These are phyloP conservation scores for Heliconius erato DNA, from an alignment of 2,888 invertebrate species.

Conservation along the genomic window DNA sequence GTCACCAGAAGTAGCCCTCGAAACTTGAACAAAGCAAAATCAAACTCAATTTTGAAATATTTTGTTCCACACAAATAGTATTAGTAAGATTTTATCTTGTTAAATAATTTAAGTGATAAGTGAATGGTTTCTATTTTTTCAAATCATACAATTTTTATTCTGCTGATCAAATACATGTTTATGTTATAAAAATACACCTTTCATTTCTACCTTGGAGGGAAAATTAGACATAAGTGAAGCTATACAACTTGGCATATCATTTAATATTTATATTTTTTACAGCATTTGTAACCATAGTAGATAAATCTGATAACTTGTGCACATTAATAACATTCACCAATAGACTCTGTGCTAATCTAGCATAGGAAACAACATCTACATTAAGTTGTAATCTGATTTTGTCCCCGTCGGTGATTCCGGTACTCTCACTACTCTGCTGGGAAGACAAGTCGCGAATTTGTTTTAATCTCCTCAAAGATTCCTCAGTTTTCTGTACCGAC, in stretches of 20 bases:
- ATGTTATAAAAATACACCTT: slow-evolving; percentile 72
- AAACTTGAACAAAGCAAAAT: slow-evolving; percentile 84
- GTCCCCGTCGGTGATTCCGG: slow-evolving; percentile 94
- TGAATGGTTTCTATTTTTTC: slow-evolving; percentile 86
- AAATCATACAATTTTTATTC: slow-evolving; percentile 85
- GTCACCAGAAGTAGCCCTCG: slow-evolving; percentile 77
- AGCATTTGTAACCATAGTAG: slow-evolving; percentile 87
- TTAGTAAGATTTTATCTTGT: slow-evolving; percentile 83
- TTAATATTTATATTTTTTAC: slow-evolving; percentile 85
- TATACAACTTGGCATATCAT: slow-evolving; percentile 79
- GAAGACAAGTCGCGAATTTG: slow-evolving; percentile 89
- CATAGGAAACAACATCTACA: slow-evolving; percentile 93
- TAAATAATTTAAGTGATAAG: slow-evolving; percentile 84
- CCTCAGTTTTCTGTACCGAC: slow-evolving; percentile 98
- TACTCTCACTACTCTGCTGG: slow-evolving; percentile 79
- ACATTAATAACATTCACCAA: slow-evolving; percentile 85
- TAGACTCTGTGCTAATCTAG: slow-evolving; percentile 86
- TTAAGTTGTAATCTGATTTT: slow-evolving; percentile 96
- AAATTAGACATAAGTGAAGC: slow-evolving; percentile 53
- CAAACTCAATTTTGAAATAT: slow-evolving; percentile 89
- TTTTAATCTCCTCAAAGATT: slow-evolving; percentile 95
- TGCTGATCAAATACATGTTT: slow-evolving; percentile 86
- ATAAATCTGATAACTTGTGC: slow-evolving; percentile 86
- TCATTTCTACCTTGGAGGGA: slow-evolving; percentile 55
- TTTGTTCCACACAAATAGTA: slow-evolving; percentile 89